These are phyloP conservation scores for Lates japonicus DNA, from an alignment of 2,797 vertebrate genomes.

Conservation along the genomic window DNA sequence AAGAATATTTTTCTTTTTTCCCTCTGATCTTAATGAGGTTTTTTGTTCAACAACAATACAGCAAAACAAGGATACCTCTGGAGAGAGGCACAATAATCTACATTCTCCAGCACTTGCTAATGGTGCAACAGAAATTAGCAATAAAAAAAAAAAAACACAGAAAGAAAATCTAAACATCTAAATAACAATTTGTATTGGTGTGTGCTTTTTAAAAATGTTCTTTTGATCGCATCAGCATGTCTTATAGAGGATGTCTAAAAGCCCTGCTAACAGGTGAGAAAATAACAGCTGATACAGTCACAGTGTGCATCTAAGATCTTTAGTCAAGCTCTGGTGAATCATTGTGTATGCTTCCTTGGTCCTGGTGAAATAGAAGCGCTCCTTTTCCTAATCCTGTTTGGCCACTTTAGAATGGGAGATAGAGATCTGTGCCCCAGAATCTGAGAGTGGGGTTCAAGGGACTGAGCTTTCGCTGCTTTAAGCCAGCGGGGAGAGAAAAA, in stretches of 20 bases:
- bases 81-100: constrained; percentile 52
- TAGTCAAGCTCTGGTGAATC: constrained; percentile 81
- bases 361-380: constrained; percentile 80
- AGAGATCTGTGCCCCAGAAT: constrained; percentile 85
- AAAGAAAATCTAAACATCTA: constrained; percentile 28
- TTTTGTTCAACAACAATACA: constrained; percentile 67
- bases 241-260: constrained; percentile 57
- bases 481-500: constrained; percentile 68
- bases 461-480: constrained; percentile 81
- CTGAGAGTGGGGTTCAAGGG: constrained; percentile 83
- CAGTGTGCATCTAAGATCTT: constrained; percentile 76
- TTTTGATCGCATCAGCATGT: constrained; percentile 64
- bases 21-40: constrained; percentile 70
- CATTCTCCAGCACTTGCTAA: constrained; percentile 42
- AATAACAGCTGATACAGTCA: constrained; percentile 77
- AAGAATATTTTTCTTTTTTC: constrained; percentile 41
- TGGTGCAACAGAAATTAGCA: constrained; percentile 22
- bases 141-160: constrained; percentile 1
- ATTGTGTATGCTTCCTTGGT: constrained; percentile 78
- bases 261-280: constrained; percentile 78
- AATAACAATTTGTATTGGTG: constrained; percentile 35
- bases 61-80: constrained; percentile 65
- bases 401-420: constrained; percentile 86
- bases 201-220: constrained; percentile 37
- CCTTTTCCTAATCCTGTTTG: constrained; percentile 87